Evolutionary conservation across 2,888 invertebrate genomes (phyloP), one percentile per base, ranked within the genome.

Genomic region (Uropetala carovei): DNA sequence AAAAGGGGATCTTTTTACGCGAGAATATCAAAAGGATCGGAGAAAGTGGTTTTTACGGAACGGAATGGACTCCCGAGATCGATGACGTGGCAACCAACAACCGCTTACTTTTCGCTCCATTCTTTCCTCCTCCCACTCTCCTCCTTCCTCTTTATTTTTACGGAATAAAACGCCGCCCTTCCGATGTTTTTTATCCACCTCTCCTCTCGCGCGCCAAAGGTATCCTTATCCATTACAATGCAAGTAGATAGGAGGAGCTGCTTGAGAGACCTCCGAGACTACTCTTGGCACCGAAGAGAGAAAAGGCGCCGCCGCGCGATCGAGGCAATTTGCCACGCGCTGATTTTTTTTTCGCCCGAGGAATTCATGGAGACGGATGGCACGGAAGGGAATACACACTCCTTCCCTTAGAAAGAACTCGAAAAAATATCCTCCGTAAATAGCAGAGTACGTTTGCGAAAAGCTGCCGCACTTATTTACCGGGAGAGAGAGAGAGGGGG

Each of bases 341-440:
- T 75, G 75, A 75, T 75, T 75, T 75, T 43, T 75, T 43, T 75
- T 27, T 9, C 75, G 22, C 75, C 75, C 22, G 22, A 75, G 75
- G 27, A 75, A 75, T 75, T 75, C 75, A 75, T 75, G 75, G 75
- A 75, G 75, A 75, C 75, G 75, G 75, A 75, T 75, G 75, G 75
- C 75, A 43, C 43, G 43, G 43, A 43, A 43, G 43, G 75, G 27
- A 27, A 75, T 75, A 75, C 75, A 27, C 27, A 27, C 27, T 75
- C 75, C 27, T 75, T 60, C 27, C 75, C 75, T n/a, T n/a, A n/a
- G 22, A 75, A 75, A 43, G 75, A 22, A 22, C 27, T 75, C 75
- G 75, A 14, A 27, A n/a, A 75, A 75, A 75, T 75, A 75, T 75
- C 27, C 27, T 75, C 27, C 27, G 75, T 75, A 75, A 75, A 75